phyloP scores from a whole-genome alignment of 92 coral and sea anemone species.

The Diadumene lineata region DNA sequence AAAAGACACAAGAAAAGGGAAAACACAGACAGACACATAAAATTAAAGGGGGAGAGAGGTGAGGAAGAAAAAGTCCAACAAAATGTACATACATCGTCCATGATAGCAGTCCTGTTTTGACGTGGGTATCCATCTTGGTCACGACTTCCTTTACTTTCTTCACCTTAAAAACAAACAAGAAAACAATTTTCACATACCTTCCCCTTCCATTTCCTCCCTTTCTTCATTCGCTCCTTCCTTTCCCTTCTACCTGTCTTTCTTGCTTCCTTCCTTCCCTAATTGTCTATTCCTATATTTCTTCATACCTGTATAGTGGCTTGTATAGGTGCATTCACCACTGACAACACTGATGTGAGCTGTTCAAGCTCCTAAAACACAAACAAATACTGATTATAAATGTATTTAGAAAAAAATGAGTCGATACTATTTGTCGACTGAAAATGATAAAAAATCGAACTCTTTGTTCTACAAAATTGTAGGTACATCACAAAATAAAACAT shows the following conservation, averaged over 20 bases:
- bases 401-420: too few species aligned
- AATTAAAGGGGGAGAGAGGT: too few species aligned
- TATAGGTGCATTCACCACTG: conserved; percentile 93
- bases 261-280: too few species aligned
- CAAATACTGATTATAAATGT: too few species aligned
- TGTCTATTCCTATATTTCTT: not conserved
- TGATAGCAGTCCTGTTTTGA: conserved; percentile 86
- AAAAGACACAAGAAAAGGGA: not conserved
- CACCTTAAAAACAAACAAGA: conserved; percentile 49
- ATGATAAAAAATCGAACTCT: too few species aligned
- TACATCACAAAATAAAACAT: too few species aligned
- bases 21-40: not conserved
- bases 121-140: conserved; percentile 77
- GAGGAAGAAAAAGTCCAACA: not conserved
- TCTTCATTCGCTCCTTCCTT: too few species aligned
- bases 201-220: too few species aligned
- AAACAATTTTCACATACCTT: too few species aligned
- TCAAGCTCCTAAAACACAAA: conserved; percentile 74
- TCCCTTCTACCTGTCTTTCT: too few species aligned
- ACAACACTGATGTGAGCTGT: conserved; percentile 86
- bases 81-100: conserved; percentile 87
- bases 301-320: conserved; percentile 93
- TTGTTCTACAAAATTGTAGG: too few species aligned
- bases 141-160: conserved; percentile 94
- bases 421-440: too few species aligned